Evolutionary conservation across 2,888 invertebrate genomes (phyloP).

Genomic region (Dendrolimus houi): DNA sequence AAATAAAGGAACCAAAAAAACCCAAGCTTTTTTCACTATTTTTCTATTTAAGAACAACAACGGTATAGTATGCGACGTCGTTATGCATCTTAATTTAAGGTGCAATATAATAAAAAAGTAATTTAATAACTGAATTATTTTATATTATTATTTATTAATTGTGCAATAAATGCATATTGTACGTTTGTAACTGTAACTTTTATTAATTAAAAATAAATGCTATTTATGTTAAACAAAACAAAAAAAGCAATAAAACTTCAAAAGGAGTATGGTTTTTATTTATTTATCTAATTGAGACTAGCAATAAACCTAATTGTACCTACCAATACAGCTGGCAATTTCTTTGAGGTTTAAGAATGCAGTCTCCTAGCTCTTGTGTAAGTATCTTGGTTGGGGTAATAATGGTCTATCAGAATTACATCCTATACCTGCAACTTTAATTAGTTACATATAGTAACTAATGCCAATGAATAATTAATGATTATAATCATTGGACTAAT

Average conservation of each 20-base stretch:
- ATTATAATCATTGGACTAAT: too few relatives aligned
- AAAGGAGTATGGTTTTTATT: conserved; percentile 56
- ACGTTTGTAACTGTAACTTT: conserved; percentile 73
- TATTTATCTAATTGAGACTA: conserved; percentile 5
- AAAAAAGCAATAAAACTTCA: conserved; percentile 73
- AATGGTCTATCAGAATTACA: too few relatives aligned
- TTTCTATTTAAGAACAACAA: conserved; percentile 62
- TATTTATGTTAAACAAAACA: conserved; percentile 73
- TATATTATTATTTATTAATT: conserved; percentile 72
- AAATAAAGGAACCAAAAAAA: conserved; percentile 69
- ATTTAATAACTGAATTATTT: conserved; percentile 43
- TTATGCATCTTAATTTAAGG: conserved; percentile 46
- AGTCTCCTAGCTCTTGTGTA: too few relatives aligned
- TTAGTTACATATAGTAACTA: too few relatives aligned
- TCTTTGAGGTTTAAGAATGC: too few relatives aligned
- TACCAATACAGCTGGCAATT: too few relatives aligned
- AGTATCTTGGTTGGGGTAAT: too few relatives aligned
- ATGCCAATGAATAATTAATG: too few relatives aligned
- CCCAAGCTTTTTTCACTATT: conserved; percentile 64
- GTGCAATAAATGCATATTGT: conserved; percentile 70
- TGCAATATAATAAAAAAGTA: conserved; percentile 56
- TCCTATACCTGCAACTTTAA: too few relatives aligned
- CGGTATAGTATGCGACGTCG: conserved; percentile 44
- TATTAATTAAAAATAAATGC: conserved; percentile 73
- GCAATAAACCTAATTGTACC: too few relatives aligned